These are phyloP conservation scores for Osmoderma eremita DNA, from an alignment of 2,888 invertebrate genomes.

Conservation along the genomic window DNA sequence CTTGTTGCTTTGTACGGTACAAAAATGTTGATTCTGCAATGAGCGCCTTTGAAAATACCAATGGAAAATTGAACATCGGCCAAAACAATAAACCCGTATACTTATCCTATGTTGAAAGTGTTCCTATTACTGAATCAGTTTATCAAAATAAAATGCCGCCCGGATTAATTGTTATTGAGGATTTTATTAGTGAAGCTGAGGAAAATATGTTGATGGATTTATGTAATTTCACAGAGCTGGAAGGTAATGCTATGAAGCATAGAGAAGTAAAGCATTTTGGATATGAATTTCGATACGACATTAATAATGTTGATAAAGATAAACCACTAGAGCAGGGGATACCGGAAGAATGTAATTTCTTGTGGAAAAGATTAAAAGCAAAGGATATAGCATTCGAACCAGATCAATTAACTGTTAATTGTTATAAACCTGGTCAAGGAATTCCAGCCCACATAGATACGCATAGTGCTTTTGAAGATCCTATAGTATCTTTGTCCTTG, in stretches of 20 bases:
- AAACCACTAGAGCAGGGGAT: constrained; percentile 74
- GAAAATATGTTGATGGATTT: constrained; percentile 70
- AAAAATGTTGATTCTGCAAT: constrained; percentile 65
- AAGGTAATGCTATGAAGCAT: constrained; percentile 73
- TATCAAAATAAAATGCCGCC: constrained; percentile 67
- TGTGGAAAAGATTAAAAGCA: constrained; percentile 70
- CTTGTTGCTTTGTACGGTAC: constrained; percentile 82
- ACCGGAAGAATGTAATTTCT: constrained; percentile 74
- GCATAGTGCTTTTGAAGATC: constrained; percentile 91
- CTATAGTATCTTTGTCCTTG: constrained; percentile 87
- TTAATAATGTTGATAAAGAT: constrained; percentile 82
- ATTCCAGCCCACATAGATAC: constrained; percentile 97
- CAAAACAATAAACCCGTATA: constrained; percentile 73
- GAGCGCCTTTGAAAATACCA: constrained; percentile 68
- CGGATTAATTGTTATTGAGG: constrained; percentile 75
- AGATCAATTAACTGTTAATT: constrained; percentile 87
- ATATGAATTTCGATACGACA: constrained; percentile 89
- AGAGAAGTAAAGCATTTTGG: constrained; percentile 91
- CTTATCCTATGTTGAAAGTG: constrained; percentile 70
- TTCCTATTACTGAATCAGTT: constrained; percentile 51
- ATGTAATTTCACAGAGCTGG: constrained; percentile 67
- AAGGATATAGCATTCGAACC: constrained; percentile 65
- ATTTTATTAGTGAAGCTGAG: constrained; percentile 78
- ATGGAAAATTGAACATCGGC: constrained; percentile 70
- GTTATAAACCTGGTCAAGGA: constrained; percentile 87